Evolutionary conservation across 2,113 vertebrate species (phyloP), one percentile per base, ranked within the genome.

Genomic region (Micromys minutus): DNA sequence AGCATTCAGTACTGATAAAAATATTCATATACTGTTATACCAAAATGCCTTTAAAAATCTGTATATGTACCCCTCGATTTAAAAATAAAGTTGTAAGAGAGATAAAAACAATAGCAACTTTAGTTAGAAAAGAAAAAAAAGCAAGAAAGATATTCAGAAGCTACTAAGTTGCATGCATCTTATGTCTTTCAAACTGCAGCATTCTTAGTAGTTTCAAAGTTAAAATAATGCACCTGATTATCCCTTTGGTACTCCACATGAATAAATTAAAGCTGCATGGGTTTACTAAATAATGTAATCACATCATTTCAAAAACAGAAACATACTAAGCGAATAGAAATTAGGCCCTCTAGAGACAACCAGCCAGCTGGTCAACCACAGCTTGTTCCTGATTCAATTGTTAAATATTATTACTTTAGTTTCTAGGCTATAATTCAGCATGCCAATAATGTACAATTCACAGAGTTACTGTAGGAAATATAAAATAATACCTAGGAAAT

Each of bases 161-260:
- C 16, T 24, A 59, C 21, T 91, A 77, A 52, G 3, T 50, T 61
- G n/a, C 39, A 16, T 12, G 22, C 34, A 47, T 76, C 74, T 74
- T 61, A 72, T 74, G 89, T 93, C 6, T 69, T 80, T 87, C 2
- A 92, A 90, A 84, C 1, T 29, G 47, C 16, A 72, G 8, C 22
- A 87, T 80, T 34, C 5, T 86, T 77, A 17, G 84, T 21, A 87
- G 95, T 50, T 71, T 89, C 65, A 57, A 57, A 93, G 61, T 87
- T 79, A 89, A 89, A 91, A 12, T 4, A 94, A 71, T 74, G 3
- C 7, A 57, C 75, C 3, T 87, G 13, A 15, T 83, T 83, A 71
- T 16, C 34, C 16, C 2, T 45, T 92, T 93, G 39, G 4, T 42
- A 67, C 7, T 80, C 15, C 8, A 57, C 3, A 39, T 61, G 31